A percentile compares a stretch with the other conserved stretches of the same genome.
phyloP scores from a whole-genome alignment of 1,140 invertebrate species.

The Theocolax elegans region DNA sequence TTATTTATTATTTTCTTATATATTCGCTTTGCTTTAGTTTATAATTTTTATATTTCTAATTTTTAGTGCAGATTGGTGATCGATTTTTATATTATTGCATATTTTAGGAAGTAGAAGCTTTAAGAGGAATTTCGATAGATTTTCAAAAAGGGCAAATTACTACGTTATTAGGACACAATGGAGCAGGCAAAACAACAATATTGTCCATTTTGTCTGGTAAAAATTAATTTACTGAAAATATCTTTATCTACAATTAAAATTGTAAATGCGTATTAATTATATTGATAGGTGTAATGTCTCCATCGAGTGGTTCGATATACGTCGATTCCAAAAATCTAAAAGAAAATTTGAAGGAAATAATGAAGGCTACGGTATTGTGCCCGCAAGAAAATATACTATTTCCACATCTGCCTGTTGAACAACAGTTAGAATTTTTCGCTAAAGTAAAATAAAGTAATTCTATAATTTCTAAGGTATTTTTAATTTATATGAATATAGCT shows the following conservation, averaged over 20 bases:
- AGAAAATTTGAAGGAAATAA: slow-evolving; percentile 63
- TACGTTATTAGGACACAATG: slow-evolving; percentile 82
- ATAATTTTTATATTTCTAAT: neutral
- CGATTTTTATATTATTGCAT: too few species aligned
- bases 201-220: slow-evolving; percentile 76
- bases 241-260: too few species aligned
- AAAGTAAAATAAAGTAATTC: slow-evolving; percentile 63
- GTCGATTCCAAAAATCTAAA: slow-evolving; percentile 75
- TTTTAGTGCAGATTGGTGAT: too few species aligned
- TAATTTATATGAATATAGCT: slow-evolving; percentile 2
- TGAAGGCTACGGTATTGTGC: slow-evolving; percentile 79
- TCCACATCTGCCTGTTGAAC: slow-evolving; percentile 87
- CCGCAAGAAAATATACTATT: slow-evolving; percentile 97
- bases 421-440: slow-evolving; percentile 90
- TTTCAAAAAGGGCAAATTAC: slow-evolving; percentile 75
- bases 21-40: too few species aligned
- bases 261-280: too few species aligned
- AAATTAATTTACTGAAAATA: too few species aligned
- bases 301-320: slow-evolving; percentile 72
- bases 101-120: slow-evolving; percentile 50
- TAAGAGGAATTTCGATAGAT: slow-evolving; percentile 68
- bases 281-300: slow-evolving; percentile 71
- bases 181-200: slow-evolving; percentile 84
- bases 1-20: too few species aligned
- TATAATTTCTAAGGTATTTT: neutral